Evolutionary conservation across 2,797 vertebrate species (phyloP), one percentile per base, ranked within the genome.

Genomic region (Thaleichthys pacificus): DNA sequence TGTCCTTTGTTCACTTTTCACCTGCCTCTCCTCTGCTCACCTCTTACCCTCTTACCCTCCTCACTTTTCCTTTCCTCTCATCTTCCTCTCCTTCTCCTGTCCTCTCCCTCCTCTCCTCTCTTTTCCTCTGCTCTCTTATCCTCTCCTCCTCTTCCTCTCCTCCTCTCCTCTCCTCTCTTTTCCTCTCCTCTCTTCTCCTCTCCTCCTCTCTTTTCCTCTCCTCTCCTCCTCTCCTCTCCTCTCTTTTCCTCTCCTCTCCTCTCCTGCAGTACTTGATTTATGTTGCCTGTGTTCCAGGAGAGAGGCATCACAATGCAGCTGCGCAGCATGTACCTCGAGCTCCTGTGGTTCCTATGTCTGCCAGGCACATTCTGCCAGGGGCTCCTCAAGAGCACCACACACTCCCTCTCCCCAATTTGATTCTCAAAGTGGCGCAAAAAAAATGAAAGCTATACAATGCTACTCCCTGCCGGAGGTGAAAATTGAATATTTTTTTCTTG

Each of bases 321-420:
- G 74, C 85, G 74, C 79, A 57, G 65, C 77, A 49, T 28, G 61
- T 19, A 78, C 76, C 75, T 73, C 71, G 69, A 78, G 86, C 79
- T 86, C 89, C 85, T 86, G 8, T 71, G 26, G 15, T 15, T 72
- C 64, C 75, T 79, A 70, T 75, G 77, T 91, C 85, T 83, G 79
- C 14, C 67, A 78, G 83, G 74, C 84, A 87, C 15, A 66, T 78
- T 84, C 80, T 87, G 80, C 88, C 83, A 89, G 84, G 88, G 73
- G 85, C 86, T 69, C 56, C 73, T 88, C 79, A 84, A 87, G 78
- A 81, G 84, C 80, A 75, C 63, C 72, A 71, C 72, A 85, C 73
- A 74, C 81, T 88, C 87, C 82, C 82, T 66, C 83, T 80, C 69
- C 79, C 80, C 72, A 89, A 91, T 90, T 82, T 90, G 76, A 85